Base-by-base conservation (phyloP, 2,113 vertebrate species). In the Sturnira hondurensis region DNA sequence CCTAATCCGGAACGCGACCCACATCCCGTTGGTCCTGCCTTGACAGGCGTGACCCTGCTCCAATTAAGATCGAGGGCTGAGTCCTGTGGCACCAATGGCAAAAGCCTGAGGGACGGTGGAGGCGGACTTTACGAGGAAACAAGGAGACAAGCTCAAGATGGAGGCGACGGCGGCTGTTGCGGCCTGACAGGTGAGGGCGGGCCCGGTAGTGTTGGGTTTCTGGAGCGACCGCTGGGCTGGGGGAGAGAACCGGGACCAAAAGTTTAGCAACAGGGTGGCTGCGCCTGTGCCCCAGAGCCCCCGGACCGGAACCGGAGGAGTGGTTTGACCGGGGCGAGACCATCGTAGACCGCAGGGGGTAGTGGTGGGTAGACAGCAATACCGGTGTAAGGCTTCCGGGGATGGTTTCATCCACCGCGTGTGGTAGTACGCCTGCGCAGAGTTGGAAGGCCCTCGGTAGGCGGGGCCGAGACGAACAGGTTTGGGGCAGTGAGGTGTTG, bases 141-240 rank as follows among this genome's bases (percentile, higher is more conserved):
- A 41, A 97, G 97, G 97, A 97, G 96, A 97, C 95, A 92, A 90
- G 96, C 95, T 92, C 97, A 98, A 98, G 97, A 98, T 98, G 97
- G 97, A 98, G 97, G 94, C 95, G 56, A 95, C 80, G 84, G 94
- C 43, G 71, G 94, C 90, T 15, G 96, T 92, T 92, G 95, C 96
- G 47, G 97, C 91, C 91, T 98, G 97, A 98, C 97, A 98, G 97
- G 97, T 98, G 96, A 98, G 97, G 92, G 93, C 65, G 90, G 93
- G 90, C 76, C 91, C 16, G 38, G 80, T 28, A 91, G 74, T 38
- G 68, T 82, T 97, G 26, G 95, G 86, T 89, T 93, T 91, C 68
- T 84, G 86, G 87, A 95, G 93, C 54, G 31, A 58, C 76, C 38
- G n/a, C 65, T n/a, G 41, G 83, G 71, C 92, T 78, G 41, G 0